Evolutionary conservation across 1,140 invertebrate species (phyloP), one percentile per base, ranked within the genome.

Genomic region (Psilanteris sp.): DNA sequence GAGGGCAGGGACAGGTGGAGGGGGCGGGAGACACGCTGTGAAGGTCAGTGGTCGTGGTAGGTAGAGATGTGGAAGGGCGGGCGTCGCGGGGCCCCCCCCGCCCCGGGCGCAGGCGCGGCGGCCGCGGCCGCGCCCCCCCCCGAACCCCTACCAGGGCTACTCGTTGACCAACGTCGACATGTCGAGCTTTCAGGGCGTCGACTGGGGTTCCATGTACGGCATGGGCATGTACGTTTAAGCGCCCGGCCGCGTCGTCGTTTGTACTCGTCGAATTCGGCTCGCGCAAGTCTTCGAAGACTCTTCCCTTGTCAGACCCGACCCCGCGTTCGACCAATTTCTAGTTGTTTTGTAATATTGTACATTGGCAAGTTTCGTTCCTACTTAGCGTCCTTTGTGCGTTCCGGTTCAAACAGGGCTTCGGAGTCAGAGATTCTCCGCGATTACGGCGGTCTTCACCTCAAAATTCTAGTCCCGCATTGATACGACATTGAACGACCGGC

Each of bases 201-300:
- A 96, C 87, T 96, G 95, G 95, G 92, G 93, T 74, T 93, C 93
- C 78, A 94, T 96, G 93, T 96, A 96, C 86, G 94, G 94, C 74
- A 94, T 96, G 90, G 94, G 94, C 81, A 96, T 96, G 94, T 96
- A 96, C 89, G 94, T 95, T 82, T 95, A 93, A 88, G 14, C 26
- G 37, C 26, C 24, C 31, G 5, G 16, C 18, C n/a, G 6, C n/a
- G n/a, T n/a, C n/a, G n/a, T n/a, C n/a, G n/a, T n/a, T n/a, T n/a
- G n/a, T n/a, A n/a, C n/a, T n/a, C n/a, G n/a, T 48, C 43, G 14
- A 57, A 5, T 41, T n/a, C n/a, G n/a, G n/a, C n/a, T n/a, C n/a
- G n/a, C n/a, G n/a, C n/a, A n/a, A n/a, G 57, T 62, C 61, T 66
- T 66, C 46, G 61, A 66, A 54, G 46, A 66, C 61, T 37, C 61